phyloP scores from a whole-genome alignment of 2,888 invertebrate genomes.

The Drosophila differens region DNA sequence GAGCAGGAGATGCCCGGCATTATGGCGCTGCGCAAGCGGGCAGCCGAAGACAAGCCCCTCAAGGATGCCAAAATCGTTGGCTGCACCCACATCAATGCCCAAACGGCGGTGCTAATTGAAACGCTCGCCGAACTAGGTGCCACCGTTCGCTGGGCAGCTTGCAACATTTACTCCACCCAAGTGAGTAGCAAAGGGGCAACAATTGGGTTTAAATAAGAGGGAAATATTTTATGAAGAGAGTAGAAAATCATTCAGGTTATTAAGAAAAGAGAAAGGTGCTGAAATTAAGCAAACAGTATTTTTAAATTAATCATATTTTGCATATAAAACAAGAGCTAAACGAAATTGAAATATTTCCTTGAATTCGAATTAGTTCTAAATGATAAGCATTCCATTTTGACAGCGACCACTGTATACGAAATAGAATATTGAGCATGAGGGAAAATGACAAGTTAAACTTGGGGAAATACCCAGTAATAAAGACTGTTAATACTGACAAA shows the following conservation, averaged over 20 bases:
- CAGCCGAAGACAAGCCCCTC: slow-evolving; percentile 96
- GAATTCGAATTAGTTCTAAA: background rate
- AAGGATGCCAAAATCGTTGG: slow-evolving; percentile 98
- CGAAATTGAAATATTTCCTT: background rate
- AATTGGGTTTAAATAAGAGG: background rate
- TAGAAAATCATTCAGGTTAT: background rate
- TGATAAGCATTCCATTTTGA: background rate
- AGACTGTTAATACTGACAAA: background rate
- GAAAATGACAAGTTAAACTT: background rate
- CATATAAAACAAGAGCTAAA: background rate
- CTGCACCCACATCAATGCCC: slow-evolving; percentile 99
- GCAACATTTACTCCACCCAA: slow-evolving; percentile 99
- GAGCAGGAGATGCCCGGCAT: slow-evolving; percentile 99
- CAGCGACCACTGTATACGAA: background rate
- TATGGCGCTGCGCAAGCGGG: slow-evolving; percentile 96
- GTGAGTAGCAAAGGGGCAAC: slow-evolving; percentile 84
- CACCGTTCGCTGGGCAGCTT: slow-evolving; percentile 97
- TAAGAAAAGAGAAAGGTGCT: background rate
- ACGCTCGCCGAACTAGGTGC: slow-evolving; percentile 95
- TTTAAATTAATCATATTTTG: background rate
- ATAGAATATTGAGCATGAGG: background rate
- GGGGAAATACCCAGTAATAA: background rate
- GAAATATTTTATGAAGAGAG: background rate
- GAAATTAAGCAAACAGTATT: background rate
- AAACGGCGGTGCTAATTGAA: slow-evolving; percentile 97